phyloP scores from a whole-genome alignment of 2,113 vertebrate genomes.

The Sterrhoptilus dennistouni region DNA sequence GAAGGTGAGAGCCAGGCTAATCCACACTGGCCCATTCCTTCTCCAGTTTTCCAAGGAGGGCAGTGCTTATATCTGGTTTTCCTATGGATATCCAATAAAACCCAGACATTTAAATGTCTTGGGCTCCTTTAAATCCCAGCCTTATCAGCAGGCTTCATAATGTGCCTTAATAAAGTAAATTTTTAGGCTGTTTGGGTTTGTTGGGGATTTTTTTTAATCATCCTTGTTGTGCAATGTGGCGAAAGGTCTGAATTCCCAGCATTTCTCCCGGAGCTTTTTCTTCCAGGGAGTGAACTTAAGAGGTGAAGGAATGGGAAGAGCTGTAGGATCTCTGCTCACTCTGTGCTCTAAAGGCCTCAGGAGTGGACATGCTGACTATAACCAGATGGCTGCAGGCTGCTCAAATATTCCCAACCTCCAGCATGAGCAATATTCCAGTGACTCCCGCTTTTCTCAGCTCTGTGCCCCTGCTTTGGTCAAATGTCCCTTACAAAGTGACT shows the following conservation, averaged over 20 bases:
- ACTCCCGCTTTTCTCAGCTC: not conserved
- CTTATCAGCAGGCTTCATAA: not conserved
- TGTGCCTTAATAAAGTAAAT: not conserved
- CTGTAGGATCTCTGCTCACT: slow-evolving; percentile 52
- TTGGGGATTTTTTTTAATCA: not conserved
- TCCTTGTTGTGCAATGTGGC: not conserved
- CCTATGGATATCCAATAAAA: not conserved
- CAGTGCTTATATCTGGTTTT: not conserved
- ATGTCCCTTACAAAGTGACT: not conserved
- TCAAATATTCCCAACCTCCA: slow-evolving; percentile 52
- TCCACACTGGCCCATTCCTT: not conserved
- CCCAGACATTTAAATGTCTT: not conserved
- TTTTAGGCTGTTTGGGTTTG: not conserved
- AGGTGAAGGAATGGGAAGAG: slow-evolving; percentile 66
- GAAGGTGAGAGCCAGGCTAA: not conserved
- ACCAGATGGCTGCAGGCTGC: slow-evolving; percentile 67
- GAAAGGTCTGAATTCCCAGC: not conserved
- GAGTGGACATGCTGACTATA: slow-evolving; percentile 57
- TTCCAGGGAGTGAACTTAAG: slow-evolving; percentile 25
- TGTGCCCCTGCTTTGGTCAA: not conserved
- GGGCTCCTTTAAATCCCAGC: not conserved
- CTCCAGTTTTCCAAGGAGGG: not conserved
- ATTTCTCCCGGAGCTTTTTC: slow-evolving; percentile 27
- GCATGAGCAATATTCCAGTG: not conserved
- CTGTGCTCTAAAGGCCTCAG: slow-evolving; percentile 42